Percentiles rank a stretch among this genome's conserved stretches.
These are phyloP conservation scores for Phrynosoma platyrhinos DNA, from an alignment of 2,113 vertebrate genomes.

Conservation along the genomic window DNA sequence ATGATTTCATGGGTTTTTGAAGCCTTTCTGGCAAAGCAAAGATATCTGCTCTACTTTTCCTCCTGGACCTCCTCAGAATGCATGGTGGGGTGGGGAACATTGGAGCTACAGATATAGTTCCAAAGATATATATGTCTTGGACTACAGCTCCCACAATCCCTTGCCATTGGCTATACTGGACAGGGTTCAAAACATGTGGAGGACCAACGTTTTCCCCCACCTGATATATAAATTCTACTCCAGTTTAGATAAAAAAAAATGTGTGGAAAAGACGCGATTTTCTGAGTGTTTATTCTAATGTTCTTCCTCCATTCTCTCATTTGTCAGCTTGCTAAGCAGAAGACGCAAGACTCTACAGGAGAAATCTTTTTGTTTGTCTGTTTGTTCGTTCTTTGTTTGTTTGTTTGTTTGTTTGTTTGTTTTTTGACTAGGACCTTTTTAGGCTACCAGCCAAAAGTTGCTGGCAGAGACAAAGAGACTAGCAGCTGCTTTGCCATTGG, in stretches of 20 bases:
- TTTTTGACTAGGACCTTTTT: background rate
- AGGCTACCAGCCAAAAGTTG: background rate
- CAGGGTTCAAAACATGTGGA: background rate
- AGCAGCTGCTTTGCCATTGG: conserved; percentile 12
- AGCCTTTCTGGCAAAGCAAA: background rate
- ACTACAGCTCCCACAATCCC: no score
- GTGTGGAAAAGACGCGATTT: background rate
- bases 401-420: background rate
- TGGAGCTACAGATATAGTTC: no score
- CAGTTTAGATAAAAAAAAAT: background rate
- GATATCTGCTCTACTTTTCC: background rate
- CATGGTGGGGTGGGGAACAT: no score
- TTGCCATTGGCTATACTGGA: background rate
- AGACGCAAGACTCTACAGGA: background rate
- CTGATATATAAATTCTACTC: background rate
- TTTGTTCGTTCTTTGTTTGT: no score
- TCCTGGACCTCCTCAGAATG: background rate
- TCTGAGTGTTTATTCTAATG: background rate
- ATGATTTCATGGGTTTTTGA: conserved; percentile 24
- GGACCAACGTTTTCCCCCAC: background rate
- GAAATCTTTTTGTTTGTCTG: background rate
- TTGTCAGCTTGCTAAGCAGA: background rate
- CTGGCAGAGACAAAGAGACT: background rate
- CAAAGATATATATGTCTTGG: no score
- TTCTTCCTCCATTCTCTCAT: background rate